Percentiles rank a stretch among this genome's conserved stretches.
phyloP scores from a whole-genome alignment of 2,888 invertebrate genomes.

The Acanthoscelides obtectus region DNA sequence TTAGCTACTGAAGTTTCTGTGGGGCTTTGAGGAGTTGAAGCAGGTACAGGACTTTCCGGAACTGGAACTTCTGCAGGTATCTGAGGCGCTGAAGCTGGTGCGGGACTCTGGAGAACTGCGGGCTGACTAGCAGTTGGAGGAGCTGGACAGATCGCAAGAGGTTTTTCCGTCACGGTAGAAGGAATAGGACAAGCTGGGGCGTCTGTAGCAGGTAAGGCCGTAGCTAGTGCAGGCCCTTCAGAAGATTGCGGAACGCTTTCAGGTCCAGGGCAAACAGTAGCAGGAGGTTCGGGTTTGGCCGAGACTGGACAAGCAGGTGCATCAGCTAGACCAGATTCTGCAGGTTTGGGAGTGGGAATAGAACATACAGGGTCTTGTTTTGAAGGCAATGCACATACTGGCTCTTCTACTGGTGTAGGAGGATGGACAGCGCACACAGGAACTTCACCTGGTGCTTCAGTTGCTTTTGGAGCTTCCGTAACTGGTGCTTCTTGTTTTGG shows the following conservation, averaged over 20 bases:
- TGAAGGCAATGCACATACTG: slow-evolving; percentile 3
- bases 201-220: slow-evolving; percentile 22
- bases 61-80: slow-evolving; percentile 10
- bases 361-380: neutral
- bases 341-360: slow-evolving; percentile 10
- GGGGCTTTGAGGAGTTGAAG: neutral
- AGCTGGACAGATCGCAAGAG: neutral
- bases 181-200: slow-evolving; percentile 5
- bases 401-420: slow-evolving; percentile 15
- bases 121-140: neutral
- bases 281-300: neutral
- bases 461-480: slow-evolving; percentile 8
- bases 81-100: slow-evolving; percentile 7
- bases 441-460: slow-evolving; percentile 18
- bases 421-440: slow-evolving; percentile 11
- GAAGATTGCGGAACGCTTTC: neutral
- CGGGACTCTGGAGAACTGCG: neutral
- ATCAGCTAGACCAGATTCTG: slow-evolving; percentile 11
- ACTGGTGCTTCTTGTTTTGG: slow-evolving; percentile 9
- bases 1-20: neutral
- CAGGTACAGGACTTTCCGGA: slow-evolving; percentile 10
- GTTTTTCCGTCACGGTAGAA: slow-evolving; percentile 5
- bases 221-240: slow-evolving; percentile 11
- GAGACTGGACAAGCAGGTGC: neutral
- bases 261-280: neutral